Base-by-base conservation (phyloP, 2,113 vertebrate genomes). In the Hemicordylus capensis region DNA sequence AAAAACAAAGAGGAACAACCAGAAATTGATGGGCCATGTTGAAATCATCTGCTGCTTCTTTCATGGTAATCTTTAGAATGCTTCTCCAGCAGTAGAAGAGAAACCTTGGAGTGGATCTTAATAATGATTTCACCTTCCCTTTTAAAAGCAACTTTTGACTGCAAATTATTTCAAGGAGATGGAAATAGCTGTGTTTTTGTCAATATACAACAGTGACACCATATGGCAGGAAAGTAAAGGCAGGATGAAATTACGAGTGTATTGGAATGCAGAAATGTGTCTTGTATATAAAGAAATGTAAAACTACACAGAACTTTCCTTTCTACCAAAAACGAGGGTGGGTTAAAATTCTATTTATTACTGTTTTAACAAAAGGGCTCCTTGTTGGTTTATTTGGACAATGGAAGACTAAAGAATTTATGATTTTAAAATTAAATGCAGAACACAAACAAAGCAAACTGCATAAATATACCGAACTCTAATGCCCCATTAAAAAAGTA, bases 201-300 rank as follows among this genome's bases (percentile, higher is more conserved):
- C 34, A n/a, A 58, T 83, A 63, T 74, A 31, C 81, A 87, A 83
- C 80, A 87, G 81, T 83, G 81, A 83, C 86, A 83, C 76, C 75
- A 34, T 11, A 79, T 73, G 81, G 86, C 76, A 37, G 59, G n/a
- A 82, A 82, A 76, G 42, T 42, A 66, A 28, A 72, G 75, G 1
- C 8, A 15, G 19, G 17, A 54, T 61, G 26, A 61, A 61, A 72
- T 59, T 63, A n/a, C n/a, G n/a, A 2, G 22, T 39, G 51, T 24
- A 37, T 4, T 20, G 2, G 44, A 58, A 37, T 26, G 58, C 26
- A 64, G 11, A 34, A 34, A 6, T 1, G 17, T 14, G 19, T 24
- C 54, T 44, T 78, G 6, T 15, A 19, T 51, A 34, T 74, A 22
- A 78, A 34, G 66, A 64, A n/a, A 37, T 39, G 34, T 54, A 39